Percentiles rank a stretch among this genome's conserved stretches.
Evolutionary conservation across 2,113 vertebrate genomes (phyloP).

Genomic region (Saimiri boliviensis): DNA sequence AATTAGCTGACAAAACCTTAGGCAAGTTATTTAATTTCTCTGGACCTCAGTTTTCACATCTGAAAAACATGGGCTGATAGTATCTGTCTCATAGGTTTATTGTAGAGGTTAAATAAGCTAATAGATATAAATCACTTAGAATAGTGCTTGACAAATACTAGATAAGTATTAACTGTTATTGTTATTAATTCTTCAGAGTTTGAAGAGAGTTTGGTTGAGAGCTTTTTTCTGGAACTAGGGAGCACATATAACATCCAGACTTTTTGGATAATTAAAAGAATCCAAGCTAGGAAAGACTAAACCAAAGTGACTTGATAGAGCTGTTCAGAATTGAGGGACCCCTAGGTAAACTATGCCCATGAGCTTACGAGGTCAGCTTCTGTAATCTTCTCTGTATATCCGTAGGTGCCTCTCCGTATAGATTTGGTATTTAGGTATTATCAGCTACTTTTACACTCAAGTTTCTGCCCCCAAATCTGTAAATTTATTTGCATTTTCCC

Average conservation of each 20-base stretch:
- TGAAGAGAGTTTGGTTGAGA: not conserved
- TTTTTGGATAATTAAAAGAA: conserved; percentile 13
- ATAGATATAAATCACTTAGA: conserved; percentile 16
- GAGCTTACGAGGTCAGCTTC: not conserved
- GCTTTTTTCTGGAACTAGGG: not conserved
- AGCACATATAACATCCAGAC: not conserved
- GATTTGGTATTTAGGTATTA: not conserved
- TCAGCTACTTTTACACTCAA: not conserved
- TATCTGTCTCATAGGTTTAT: not conserved
- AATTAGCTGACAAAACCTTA: not conserved
- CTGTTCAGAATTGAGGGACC: not conserved
- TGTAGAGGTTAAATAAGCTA: conserved; percentile 27
- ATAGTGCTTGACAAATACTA: not conserved
- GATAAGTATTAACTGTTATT: not conserved
- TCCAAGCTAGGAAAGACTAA: not conserved
- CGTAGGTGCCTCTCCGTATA: not conserved
- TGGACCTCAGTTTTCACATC: conserved; percentile 15
- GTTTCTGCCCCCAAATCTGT: not conserved
- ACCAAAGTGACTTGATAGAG: not conserved
- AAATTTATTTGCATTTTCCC: not conserved
- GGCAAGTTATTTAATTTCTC: conserved; percentile 1
- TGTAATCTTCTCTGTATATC: conserved; percentile 13
- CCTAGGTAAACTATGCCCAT: not conserved
- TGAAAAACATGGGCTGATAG: not conserved
- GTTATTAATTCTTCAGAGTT: conserved; percentile 3